phyloP scores from a whole-genome alignment of 2,113 vertebrate genomes.

The Etia nguti region DNA sequence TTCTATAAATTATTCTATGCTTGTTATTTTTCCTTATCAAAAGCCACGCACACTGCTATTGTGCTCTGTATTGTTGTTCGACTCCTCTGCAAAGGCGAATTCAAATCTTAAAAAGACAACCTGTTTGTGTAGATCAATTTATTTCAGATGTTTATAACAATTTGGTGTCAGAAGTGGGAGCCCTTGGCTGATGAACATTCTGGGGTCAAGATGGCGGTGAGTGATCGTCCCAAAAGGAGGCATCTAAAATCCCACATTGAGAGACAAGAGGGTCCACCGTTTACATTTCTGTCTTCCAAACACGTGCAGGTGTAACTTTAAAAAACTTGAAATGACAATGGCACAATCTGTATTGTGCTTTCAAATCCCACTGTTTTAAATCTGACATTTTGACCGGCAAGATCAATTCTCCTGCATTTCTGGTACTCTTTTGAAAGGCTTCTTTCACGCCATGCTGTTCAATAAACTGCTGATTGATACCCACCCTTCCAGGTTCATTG shows the following conservation, averaged over 20 bases:
- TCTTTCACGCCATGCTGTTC: neutral
- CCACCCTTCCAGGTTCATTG: slow-evolving; percentile 29
- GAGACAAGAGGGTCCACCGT: fast-evolving
- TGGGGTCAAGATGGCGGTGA: neutral
- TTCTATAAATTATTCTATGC: neutral
- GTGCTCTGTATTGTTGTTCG: neutral
- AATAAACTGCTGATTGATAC: slow-evolving; percentile 53
- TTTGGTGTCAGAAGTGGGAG: neutral
- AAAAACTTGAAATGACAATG: neutral
- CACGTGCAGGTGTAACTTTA: neutral
- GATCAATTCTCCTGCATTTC: slow-evolving; percentile 10
- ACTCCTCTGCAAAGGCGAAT: neutral
- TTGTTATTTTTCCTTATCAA: neutral
- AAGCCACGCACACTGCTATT: neutral
- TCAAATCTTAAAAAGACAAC: neutral
- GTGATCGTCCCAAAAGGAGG: neutral
- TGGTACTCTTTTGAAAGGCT: slow-evolving; percentile 29
- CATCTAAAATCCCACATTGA: neutral
- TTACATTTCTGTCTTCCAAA: neutral
- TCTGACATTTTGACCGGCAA: neutral
- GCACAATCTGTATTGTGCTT: neutral
- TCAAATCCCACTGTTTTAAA: neutral
- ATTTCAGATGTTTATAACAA: neutral
- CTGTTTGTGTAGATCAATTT: neutral
- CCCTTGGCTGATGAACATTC: neutral